A percentile compares a stretch with the other conserved stretches of the same genome.
These are phyloP conservation scores for human DNA, from an alignment of 2,113 vertebrate genomes.

Conservation along the genomic window GRCh38 chr1:101301001-101301500, in stretches of 20 bases:
- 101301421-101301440: neutral
- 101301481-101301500: neutral
- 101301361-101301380: no score
- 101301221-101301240: neutral
- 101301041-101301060: neutral
- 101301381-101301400: neutral
- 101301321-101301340: neutral
- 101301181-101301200: neutral
- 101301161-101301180: neutral
- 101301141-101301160: neutral
- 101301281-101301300: neutral
- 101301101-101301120: neutral
- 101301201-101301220: neutral
- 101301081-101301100: neutral
- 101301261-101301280: rapidly evolving
- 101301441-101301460: no score
- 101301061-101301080: neutral
- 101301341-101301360: neutral
- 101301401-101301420: neutral
- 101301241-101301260: neutral
- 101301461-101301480: neutral
- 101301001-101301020: no score
- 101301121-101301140: neutral
- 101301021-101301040: neutral
- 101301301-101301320: neutral